Evolutionary conservation across 2,797 vertebrate species (phyloP), one percentile per base, ranked within the genome.

Genomic region (Botia kubotai): DNA sequence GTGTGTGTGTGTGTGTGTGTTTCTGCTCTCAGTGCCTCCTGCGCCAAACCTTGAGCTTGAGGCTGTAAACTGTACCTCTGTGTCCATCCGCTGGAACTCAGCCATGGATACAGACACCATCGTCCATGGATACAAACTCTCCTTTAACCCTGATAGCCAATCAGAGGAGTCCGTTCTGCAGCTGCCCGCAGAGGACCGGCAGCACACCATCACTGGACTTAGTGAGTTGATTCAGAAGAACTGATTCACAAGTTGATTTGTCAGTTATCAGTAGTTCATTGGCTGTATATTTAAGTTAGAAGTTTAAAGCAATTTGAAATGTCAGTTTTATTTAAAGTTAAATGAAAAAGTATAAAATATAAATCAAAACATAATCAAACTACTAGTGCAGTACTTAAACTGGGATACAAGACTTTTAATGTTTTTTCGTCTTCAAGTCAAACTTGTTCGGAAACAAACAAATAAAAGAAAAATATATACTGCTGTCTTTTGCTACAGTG

Each of bases 11-110:
- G 43, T 57, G 10, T 77, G 26, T 63, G 63, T 66, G 17, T 73
- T 72, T 39, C 2, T 26, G 11, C 73, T 46, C 77, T 19, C 63
- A 99, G 98, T 97, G 36, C 97, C 97, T 2, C 93, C 92, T 86
- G 97, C 98, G 76, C 98, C 98, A 0, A 92, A 96, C 87, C 91
- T 99, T 77, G 95, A 91, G 83, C 90, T 99, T 89, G 96, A 98
- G 86, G 95, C 96, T 0, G 89, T 97, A 69, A 99, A 98, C 92
- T 99, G 98, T 88, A 99, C 97, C n/a, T 96, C 97, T 17, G 94
- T 99, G 75, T 85, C 91, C 17, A 95, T 96, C 48, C 95, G 91
- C 86, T 99, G 98, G 97, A 94, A 96, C 82, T 94, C 86, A 50
- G 89, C 94, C 10, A 81, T 91, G 0, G 94, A 93, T 12, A 26